These are phyloP conservation scores for Morinoia aosen DNA, from an alignment of 2,888 invertebrate species.

Conservation along the genomic window DNA sequence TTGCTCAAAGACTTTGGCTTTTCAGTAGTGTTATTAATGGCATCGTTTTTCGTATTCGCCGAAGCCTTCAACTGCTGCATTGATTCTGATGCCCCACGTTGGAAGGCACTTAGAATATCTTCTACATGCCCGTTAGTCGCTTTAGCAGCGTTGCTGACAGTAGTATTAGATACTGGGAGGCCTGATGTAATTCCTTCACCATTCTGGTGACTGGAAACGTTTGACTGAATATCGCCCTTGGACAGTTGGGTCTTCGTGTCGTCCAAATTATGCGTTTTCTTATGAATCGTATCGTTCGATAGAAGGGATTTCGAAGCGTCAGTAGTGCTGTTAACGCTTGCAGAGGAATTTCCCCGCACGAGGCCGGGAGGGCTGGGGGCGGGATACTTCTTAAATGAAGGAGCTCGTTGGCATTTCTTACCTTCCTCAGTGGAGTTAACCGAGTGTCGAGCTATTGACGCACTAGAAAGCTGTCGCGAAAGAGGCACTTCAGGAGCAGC, in stretches of 20 bases:
- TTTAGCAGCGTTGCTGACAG: not conserved
- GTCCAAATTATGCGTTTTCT: not conserved
- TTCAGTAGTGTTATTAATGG: not conserved
- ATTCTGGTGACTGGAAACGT: not conserved
- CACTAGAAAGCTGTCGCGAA: conserved; percentile 25
- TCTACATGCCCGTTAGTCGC: conserved; percentile 22
- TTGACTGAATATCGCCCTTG: not conserved
- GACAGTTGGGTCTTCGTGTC: not conserved
- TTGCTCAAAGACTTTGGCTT: conserved; percentile 1
- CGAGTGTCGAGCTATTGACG: not conserved
- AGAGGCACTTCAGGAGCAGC: not conserved
- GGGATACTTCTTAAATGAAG: conserved; percentile 62
- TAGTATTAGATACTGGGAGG: conserved; percentile 53
- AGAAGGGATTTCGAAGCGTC: not conserved
- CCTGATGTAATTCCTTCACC: not conserved
- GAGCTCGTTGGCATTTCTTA: conserved; percentile 54
- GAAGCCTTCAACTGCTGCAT: conserved; percentile 28
- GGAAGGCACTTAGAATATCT: conserved; percentile 42
- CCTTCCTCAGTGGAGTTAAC: not conserved
- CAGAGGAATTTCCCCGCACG: not conserved
- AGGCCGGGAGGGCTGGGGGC: conserved; percentile 59
- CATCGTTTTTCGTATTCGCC: conserved; percentile 22
- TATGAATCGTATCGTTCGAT: not conserved
- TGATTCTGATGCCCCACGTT: conserved; percentile 46
- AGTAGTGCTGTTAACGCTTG: not conserved